Evolutionary conservation across 2,113 vertebrate genomes (phyloP).

Genomic region (Mobula birostris): DNA sequence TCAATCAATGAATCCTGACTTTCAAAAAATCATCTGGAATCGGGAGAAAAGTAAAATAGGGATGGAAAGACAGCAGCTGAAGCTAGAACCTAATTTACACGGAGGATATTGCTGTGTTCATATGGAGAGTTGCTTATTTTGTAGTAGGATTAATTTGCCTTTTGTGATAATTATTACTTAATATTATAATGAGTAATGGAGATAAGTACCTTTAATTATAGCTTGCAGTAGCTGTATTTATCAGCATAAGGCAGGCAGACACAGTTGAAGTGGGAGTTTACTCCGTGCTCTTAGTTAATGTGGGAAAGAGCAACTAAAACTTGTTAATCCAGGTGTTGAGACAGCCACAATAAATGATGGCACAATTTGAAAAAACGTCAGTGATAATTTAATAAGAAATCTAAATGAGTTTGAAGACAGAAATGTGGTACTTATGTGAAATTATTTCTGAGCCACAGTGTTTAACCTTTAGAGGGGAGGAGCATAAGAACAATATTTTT

Average conservation of each 20-base stretch:
- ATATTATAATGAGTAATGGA: neutral
- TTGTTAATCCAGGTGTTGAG: neutral
- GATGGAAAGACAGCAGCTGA: too few species aligned
- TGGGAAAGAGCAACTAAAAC: neutral
- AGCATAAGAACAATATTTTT: neutral
- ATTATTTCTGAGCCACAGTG: neutral
- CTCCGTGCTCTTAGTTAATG: neutral
- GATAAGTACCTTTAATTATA: neutral
- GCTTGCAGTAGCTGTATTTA: neutral
- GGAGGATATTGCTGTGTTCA: neutral
- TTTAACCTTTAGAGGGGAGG: neutral
- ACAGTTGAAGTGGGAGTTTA: neutral
- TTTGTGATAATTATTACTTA: neutral
- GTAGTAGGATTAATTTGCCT: neutral
- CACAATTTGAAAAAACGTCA: neutral
- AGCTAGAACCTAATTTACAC: too few species aligned
- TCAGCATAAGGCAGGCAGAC: neutral
- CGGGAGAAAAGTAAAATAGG: neutral
- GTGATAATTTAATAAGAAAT: neutral
- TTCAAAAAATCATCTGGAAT: neutral
- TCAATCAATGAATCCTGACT: neutral
- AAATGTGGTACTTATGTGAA: slow-evolving; percentile 2
- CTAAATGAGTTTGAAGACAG: slow-evolving; percentile 12
- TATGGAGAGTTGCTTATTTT: neutral
- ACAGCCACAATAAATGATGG: neutral